Evolutionary conservation across 2,113 vertebrate species (phyloP).

Genomic region (Copsychus sechellarum): DNA sequence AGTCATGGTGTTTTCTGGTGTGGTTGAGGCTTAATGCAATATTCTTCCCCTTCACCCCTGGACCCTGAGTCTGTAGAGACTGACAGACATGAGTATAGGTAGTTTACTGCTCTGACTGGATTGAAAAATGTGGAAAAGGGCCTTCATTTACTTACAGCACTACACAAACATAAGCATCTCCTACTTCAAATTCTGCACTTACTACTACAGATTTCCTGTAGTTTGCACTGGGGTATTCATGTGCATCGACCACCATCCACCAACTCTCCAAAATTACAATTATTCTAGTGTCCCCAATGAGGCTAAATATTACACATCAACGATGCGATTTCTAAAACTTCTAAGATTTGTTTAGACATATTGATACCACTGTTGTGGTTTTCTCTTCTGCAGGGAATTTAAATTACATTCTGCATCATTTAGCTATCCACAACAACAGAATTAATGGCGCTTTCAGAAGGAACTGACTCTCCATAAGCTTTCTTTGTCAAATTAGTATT

Average conservation of each 20-base stretch:
- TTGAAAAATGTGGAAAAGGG: accelerated
- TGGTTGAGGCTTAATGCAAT: background rate
- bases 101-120: background rate
- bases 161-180: background rate
- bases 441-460: background rate
- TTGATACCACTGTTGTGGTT: background rate
- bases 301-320: background rate
- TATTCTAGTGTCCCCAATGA: background rate
- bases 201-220: background rate
- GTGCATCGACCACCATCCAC: background rate
- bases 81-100: background rate
- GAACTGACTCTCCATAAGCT: background rate
- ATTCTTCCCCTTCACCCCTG: background rate
- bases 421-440: background rate
- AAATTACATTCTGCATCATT: background rate
- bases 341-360: background rate
- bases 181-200: background rate
- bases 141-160: background rate
- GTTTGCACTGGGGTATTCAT: background rate
- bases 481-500: background rate
- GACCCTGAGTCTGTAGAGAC: background rate
- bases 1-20: background rate
- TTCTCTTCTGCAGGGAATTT: background rate
- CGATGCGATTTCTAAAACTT: background rate
- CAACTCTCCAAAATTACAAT: background rate